Base-by-base conservation (phyloP, 1,140 invertebrate species). In the Caenorhabditis inopinata region DNA sequence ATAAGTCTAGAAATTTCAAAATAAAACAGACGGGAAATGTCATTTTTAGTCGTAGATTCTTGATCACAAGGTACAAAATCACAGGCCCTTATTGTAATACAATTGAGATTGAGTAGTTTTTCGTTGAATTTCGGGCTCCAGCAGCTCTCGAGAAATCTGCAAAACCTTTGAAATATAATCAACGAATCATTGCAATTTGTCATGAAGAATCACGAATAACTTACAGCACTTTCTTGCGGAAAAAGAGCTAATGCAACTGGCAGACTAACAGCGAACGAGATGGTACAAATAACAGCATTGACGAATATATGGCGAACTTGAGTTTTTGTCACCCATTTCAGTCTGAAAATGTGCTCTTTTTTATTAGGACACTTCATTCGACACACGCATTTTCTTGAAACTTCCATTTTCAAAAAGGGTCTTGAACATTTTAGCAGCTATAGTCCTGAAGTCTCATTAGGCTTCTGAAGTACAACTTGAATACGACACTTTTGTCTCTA, bases 1-100 rank as follows among this genome's bases (percentile, higher is more conserved):
- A 1, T 14, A 0, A 48, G 9, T 48, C 5, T n/a, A 23, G 48
- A 51, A 23, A 23, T 9, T 51, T n/a, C n/a, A n/a, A n/a, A 51
- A 23, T 51, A 3, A 51, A 42, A 42, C 38, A 42, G 38, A 14
- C 14, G 38, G 38, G 14, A 42, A 42, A 42, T 42, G 5, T 5
- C 5, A 42, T 42, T 5, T 42, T 42, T 42, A 7, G 5, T 42
- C 5, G n/a, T n/a, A n/a, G 23, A 62, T 27, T 73, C 38, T 25
- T 73, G 14, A 38, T 73, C 32, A 62, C 32, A 32, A 73, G n/a
- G 16, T 38, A 38, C 48, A 29, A 45, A 9, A 32, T 87, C 85
- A 89, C 11, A 90, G 82, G 9, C 89, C 89, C 81, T 89, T 89
- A 53, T 90, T 90, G 76, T 86, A 90, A 75, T 81, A 86, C 5